Conservation (phyloP, 2,113 vertebrate species). For the Gallinago media region DNA sequence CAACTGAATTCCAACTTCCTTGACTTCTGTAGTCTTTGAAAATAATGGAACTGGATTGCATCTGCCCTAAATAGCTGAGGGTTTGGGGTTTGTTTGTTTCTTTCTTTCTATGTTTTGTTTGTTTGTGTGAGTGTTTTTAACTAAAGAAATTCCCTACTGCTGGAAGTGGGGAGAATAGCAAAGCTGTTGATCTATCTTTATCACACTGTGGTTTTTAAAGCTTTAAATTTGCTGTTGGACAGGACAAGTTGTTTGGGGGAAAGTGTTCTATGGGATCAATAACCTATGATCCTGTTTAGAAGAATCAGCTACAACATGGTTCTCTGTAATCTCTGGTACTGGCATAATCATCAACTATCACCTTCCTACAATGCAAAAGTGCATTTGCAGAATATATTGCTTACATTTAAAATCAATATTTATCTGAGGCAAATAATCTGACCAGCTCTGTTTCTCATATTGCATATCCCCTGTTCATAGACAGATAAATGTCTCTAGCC, state of each 20-base stretch:
- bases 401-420: constrained; percentile 2
- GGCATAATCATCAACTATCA: not conserved
- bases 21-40: not conserved
- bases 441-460: not conserved
- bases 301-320: not conserved
- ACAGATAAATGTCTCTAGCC: not conserved
- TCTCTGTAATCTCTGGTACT: not conserved
- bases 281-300: not conserved
- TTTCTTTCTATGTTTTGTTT: not conserved
- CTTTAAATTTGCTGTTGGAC: not conserved
- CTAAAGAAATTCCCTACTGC: not conserved
- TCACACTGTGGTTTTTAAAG: not conserved
- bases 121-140: not conserved
- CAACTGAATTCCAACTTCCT: not conserved
- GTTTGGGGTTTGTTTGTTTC: not conserved
- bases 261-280: not conserved
- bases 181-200: not conserved
- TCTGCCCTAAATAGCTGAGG: not conserved
- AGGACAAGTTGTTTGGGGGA: not conserved
- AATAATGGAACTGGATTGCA: not conserved
- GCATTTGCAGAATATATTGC: not conserved
- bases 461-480: not conserved
- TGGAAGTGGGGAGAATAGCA: not conserved
- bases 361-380: not conserved
- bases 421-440: not conserved